Evolutionary conservation across 53 echinoderm and acorn worm genomes (phyloP).

Genomic region (Mesocentrotus franciscanus): DNA sequence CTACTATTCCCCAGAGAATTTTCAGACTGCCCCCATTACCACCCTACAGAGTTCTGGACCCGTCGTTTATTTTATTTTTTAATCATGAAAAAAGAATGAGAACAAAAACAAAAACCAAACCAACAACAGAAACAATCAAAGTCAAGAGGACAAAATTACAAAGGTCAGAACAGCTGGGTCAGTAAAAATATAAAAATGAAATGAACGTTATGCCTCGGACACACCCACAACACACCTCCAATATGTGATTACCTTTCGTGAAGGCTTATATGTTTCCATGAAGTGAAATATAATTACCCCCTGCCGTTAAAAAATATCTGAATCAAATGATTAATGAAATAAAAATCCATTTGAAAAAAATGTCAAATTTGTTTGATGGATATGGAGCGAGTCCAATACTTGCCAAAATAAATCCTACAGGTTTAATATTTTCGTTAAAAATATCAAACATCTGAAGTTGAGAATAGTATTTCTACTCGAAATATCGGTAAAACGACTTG

Average conservation of each 20-base stretch:
- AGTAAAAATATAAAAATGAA: no score
- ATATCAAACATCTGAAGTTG: background rate
- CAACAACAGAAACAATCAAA: no score
- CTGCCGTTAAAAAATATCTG: background rate
- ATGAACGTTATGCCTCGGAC: background rate
- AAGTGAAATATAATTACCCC: background rate
- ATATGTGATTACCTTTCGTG: background rate
- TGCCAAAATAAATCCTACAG: background rate
- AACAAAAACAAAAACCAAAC: no score
- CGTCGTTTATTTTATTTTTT: no score
- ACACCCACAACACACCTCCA: conserved; percentile 37
- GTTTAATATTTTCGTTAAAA: background rate
- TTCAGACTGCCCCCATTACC: no score
- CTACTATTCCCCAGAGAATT: no score
- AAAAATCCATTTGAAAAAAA: no score
- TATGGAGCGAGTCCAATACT: background rate
- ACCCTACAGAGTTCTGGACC: no score
- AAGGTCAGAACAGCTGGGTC: no score
- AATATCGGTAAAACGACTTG: background rate
- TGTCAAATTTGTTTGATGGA: background rate
- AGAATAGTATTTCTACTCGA: background rate
- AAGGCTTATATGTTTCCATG: background rate
- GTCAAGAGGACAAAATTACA: no score
- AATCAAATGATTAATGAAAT: background rate
- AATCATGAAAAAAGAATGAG: no score